Evolutionary conservation across 2,797 vertebrate genomes (phyloP).

Genomic region (Eutrigla gurnardus): DNA sequence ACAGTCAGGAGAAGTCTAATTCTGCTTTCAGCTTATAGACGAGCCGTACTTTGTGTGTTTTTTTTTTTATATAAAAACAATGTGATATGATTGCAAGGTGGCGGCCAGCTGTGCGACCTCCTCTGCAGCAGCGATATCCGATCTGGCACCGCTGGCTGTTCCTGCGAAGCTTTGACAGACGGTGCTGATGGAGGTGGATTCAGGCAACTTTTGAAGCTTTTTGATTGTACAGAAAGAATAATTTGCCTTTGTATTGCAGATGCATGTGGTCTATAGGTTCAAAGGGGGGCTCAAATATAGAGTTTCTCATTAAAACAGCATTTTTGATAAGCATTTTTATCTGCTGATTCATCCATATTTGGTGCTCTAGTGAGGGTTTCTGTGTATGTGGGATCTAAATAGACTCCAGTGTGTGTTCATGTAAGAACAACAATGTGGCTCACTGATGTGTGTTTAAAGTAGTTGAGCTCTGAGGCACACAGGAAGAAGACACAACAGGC

Average conservation of each 20-base stretch:
- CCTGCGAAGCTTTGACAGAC: constrained; percentile 34
- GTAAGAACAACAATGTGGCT: constrained; percentile 4
- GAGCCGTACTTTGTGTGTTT: constrained; percentile 24
- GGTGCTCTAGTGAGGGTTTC: not conserved
- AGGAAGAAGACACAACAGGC: not conserved
- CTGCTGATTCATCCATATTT: not conserved
- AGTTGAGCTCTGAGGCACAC: not conserved
- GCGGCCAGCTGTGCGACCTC: constrained; percentile 49
- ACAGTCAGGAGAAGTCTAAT: constrained; percentile 53
- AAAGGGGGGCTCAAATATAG: not conserved
- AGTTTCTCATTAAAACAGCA: not conserved
- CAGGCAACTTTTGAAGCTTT: constrained; percentile 20
- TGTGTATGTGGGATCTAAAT: not conserved
- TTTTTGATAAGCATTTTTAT: not conserved
- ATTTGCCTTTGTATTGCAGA: too few species aligned
- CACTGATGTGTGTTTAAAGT: not conserved
- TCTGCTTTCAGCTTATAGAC: constrained; percentile 30
- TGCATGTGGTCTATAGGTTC: too few species aligned
- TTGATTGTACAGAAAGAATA: not conserved
- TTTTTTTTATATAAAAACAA: constrained; percentile 56
- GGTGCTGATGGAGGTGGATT: constrained; percentile 39
- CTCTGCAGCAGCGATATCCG: constrained; percentile 36
- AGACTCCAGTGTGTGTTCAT: not conserved
- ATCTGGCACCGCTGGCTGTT: constrained; percentile 37
- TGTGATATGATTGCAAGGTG: constrained; percentile 15